Evolutionary conservation across 2,888 invertebrate species (phyloP).

Genomic region (Ernsta delagoae): DNA sequence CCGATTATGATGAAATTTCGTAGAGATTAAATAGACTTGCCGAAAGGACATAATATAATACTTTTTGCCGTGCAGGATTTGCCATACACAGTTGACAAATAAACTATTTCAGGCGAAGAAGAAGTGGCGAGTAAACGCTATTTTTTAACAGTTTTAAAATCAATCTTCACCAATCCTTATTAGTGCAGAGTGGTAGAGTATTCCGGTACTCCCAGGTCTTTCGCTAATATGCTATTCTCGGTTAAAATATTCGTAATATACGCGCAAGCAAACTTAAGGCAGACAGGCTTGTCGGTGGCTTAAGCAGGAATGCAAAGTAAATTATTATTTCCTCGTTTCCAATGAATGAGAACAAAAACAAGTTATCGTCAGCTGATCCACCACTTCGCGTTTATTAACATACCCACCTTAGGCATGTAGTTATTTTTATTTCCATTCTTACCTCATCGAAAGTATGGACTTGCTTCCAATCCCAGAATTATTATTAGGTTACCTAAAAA

Average conservation of each 20-base stretch:
- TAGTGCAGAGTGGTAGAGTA: too few relatives aligned
- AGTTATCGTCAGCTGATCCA: conserved; percentile 77
- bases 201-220: too few relatives aligned
- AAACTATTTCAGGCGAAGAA: too few relatives aligned
- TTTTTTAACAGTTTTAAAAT: too few relatives aligned
- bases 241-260: background rate
- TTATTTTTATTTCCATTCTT: conserved; percentile 58
- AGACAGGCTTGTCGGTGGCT: conserved; percentile 2
- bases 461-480: conserved; percentile 48
- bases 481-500: conserved; percentile 56
- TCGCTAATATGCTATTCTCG: background rate
- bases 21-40: too few relatives aligned
- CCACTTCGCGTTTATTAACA: conserved; percentile 63
- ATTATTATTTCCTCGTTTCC: conserved; percentile 35
- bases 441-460: conserved; percentile 63
- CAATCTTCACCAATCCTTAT: too few relatives aligned
- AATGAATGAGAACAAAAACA: conserved; percentile 54
- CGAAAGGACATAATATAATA: too few relatives aligned
- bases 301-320: conserved; percentile 21
- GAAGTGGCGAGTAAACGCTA: too few relatives aligned
- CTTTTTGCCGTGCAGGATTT: too few relatives aligned
- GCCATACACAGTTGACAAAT: too few relatives aligned
- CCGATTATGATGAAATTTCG: too few relatives aligned
- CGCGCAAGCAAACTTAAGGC: background rate
- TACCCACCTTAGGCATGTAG: conserved; percentile 14